These are phyloP conservation scores for Eremophila alpestris DNA, from an alignment of 2,797 vertebrate species.

Conservation along the genomic window DNA sequence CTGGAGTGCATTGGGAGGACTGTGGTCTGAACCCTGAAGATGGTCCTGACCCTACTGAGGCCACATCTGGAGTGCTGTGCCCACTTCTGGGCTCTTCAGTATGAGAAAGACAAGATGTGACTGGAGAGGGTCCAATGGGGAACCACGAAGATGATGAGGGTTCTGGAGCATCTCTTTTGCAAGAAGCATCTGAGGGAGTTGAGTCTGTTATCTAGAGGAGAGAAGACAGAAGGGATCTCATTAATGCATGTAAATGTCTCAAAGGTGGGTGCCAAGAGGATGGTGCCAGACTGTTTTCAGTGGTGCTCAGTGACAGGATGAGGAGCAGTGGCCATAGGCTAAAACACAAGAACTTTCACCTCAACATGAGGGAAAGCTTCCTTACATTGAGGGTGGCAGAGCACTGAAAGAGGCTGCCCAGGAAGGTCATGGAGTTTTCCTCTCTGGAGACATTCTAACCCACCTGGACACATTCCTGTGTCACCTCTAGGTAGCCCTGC, in stretches of 20 bases:
- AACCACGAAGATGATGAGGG: not conserved
- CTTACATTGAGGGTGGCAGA: not conserved
- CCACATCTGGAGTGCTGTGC: not conserved
- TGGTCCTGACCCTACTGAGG: not conserved
- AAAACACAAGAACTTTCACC: not conserved
- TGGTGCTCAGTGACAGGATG: not conserved
- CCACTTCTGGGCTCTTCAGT: not conserved
- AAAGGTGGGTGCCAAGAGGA: not conserved
- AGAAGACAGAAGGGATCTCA: not conserved
- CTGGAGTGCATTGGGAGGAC: not conserved
- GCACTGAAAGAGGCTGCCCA: not conserved
- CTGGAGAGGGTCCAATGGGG: not conserved
- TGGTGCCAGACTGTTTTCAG: not conserved
- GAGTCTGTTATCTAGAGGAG: not conserved
- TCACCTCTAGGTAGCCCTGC: not conserved
- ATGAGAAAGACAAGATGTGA: not conserved
- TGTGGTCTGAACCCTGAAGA: not conserved
- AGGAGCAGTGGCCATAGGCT: not conserved
- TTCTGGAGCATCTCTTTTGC: not conserved
- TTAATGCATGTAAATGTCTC: not conserved
- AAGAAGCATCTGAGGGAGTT: not conserved
- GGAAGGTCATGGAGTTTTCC: not conserved
- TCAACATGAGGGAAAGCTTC: not conserved
- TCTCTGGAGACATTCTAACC: not conserved
- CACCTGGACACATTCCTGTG: rapidly evolving